Evolutionary conservation across 2,888 invertebrate species (phyloP), one percentile per base, ranked within the genome.

Genomic region (Lasiommata megera): DNA sequence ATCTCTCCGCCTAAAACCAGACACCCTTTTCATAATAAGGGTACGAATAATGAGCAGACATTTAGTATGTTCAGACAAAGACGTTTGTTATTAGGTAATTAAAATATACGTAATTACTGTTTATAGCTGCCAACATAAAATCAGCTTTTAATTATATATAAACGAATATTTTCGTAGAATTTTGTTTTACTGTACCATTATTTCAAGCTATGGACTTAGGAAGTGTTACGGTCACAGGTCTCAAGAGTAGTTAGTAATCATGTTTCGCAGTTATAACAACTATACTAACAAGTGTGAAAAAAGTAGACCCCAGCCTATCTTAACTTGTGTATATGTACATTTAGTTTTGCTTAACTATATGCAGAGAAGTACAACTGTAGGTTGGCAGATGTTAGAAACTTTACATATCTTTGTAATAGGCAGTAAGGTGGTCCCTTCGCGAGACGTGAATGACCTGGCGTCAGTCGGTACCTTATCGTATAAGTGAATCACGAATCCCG

Each of bases 361-460:
- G 5, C 2, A 23, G 3, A 23, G 23, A 23, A 23, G 23, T 36
- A 48, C 36, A 18, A 17, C n/a, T 34, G 34, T 36, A 48, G 18
- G 36, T 48, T 37, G 18, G 12, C 48, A 48, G 48, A 48, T 51
- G 51, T 29, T 51, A 40, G 38, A 9, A 28, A 16, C 28, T 28
- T 29, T 38, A 48, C 36, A 36, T 37, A 17, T 23, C 18, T n/a
- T n/a, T n/a, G 18, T 48, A 36, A 46, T 31, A 29, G 43, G 18
- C 23, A 36, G 16, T 38, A 48, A 51, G 51, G 38, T 51, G 9
- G 38, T 29, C 28, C 29, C 28, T 50, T 37, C 34, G 29, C 23
- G 51, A 37, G 51, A 40, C 38, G 51, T 51, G 51, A 51, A 51
- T 11, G 51, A 51, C 51, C 51, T 38, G 16, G 11, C n/a, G n/a